A percentile compares a stretch with the other conserved stretches of the same genome.
These are phyloP conservation scores for Halictus ligatus DNA, from an alignment of 2,888 invertebrate genomes.

Conservation along the genomic window DNA sequence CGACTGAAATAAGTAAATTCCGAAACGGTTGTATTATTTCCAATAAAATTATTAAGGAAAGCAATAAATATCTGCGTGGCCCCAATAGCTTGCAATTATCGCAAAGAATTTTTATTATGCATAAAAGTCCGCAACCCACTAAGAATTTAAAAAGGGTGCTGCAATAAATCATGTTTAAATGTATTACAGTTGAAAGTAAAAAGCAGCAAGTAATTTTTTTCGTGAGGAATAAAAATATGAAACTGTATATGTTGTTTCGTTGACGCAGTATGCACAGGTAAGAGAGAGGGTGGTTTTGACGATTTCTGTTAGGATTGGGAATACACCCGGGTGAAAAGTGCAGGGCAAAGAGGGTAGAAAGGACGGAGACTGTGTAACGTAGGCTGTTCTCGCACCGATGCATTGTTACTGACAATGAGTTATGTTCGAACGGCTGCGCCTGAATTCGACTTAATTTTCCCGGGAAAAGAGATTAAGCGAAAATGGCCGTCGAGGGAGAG, in stretches of 20 bases:
- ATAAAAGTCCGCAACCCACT: neutral
- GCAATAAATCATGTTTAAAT: neutral
- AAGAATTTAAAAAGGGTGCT: neutral
- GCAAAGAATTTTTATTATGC: no score
- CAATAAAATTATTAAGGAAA: no score
- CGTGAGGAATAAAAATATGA: neutral
- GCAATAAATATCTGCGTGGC: no score
- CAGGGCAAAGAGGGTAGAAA: conserved; percentile 18
- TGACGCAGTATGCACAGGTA: conserved; percentile 36
- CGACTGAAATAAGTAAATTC: no score
- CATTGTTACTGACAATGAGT: conserved; percentile 77
- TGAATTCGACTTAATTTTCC: conserved; percentile 78
- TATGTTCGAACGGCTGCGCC: conserved; percentile 72
- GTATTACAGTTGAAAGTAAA: neutral
- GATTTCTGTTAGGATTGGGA: conserved; percentile 37
- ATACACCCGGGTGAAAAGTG: conserved; percentile 11
- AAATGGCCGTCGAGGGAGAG: conserved; percentile 66
- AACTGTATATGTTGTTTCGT: conserved; percentile 25
- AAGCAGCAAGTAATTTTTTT: neutral
- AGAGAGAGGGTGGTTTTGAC: conserved; percentile 45
- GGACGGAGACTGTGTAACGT: conserved; percentile 32
- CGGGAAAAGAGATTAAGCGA: conserved; percentile 76
- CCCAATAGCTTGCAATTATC: no score
- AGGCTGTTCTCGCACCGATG: conserved; percentile 56
- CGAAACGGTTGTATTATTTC: no score